Evolutionary conservation across 2,113 vertebrate species (phyloP).

Genomic region (Cyanocitta stelleri): DNA sequence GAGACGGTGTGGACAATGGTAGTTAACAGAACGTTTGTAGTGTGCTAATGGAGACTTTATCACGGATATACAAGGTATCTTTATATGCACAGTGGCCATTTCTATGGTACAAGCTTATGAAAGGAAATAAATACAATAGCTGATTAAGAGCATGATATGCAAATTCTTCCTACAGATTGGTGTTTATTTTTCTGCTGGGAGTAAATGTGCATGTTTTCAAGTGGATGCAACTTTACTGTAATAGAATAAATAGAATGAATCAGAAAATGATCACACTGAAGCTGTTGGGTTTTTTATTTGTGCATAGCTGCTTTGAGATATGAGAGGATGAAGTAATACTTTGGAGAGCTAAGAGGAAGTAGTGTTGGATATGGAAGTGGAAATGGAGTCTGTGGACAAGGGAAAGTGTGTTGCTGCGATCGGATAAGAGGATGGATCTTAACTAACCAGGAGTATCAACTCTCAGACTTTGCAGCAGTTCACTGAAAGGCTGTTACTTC

Average conservation of each 20-base stretch:
- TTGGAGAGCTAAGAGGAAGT: neutral
- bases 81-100: neutral
- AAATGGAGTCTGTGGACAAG: neutral
- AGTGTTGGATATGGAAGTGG: neutral
- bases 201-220: neutral
- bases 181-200: neutral
- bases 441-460: neutral
- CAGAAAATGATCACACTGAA: neutral
- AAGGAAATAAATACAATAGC: neutral
- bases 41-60: neutral
- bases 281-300: neutral
- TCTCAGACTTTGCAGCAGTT: neutral
- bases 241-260: neutral
- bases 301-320: neutral
- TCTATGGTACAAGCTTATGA: neutral
- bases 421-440: neutral
- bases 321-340: neutral
- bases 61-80: neutral
- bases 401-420: neutral
- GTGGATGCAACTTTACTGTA: neutral
- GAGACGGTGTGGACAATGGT: neutral
- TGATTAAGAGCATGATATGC: neutral
- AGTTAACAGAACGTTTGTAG: neutral
- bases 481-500: neutral
- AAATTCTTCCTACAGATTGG: neutral